Evolutionary conservation across 2,797 vertebrate genomes (phyloP), one percentile per base, ranked within the genome.

Genomic region (Betta splendens): DNA sequence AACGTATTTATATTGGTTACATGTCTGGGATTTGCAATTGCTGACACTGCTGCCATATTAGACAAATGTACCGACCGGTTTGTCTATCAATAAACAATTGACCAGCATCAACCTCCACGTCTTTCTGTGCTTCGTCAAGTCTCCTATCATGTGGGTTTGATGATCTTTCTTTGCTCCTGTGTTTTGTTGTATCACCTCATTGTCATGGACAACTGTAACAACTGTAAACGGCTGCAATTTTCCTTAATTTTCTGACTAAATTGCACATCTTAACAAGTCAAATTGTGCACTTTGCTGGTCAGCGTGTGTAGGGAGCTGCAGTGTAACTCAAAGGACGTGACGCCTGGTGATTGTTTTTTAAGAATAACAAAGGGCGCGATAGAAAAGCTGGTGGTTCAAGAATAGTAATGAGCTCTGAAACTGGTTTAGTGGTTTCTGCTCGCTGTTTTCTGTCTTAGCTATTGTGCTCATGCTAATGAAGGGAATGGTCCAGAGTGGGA

Each of bases 401-500:
- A 78, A 64, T 47, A 56, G 54, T 43, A 51, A 62, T 40, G 29
- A 61, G 58, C 48, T 62, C 31, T 50, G 18, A 50, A 61, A 42
- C 45, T n/a, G 22, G 51, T 66, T 65, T 69, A 29, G 67, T 61
- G 39, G 36, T 54, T 76, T 72, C 78, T 70, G 40, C 59, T 64
- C 38, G 8, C 53, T 39, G 29, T 47, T 50, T 56, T 77, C 69
- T 38, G 38, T 59, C n/a, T 61, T 48, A 51, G 45, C 78, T 53
- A 85, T 89, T 91, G 89, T 91, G 80, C 58, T 66, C 35, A 85
- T 91, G 89, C 46, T 85, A 87, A 89, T 75, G 40, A 43, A 25
- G 57, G 43, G 53, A 81, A 69, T 82, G 77, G 64, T 50, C 55
- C 54, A 60, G 71, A 56, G 52, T 61, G 59, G 72, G 59, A 55